Conservation (phyloP, 2,113 vertebrate genomes). For the Plotosus lineatus region DNA sequence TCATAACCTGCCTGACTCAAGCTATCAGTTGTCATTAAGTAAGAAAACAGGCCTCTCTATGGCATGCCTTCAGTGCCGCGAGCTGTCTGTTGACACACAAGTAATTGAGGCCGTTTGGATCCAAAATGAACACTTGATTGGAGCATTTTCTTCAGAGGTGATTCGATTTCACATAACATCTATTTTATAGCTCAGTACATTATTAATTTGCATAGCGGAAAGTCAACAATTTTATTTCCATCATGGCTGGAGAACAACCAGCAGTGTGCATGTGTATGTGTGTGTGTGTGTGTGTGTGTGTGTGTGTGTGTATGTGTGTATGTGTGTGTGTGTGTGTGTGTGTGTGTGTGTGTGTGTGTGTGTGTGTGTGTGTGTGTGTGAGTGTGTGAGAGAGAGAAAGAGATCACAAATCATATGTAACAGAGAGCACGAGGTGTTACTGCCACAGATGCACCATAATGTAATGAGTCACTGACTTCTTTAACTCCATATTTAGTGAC, state of each 20-base stretch:
- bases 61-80: conserved; percentile 63
- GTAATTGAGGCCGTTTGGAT: conserved; percentile 73
- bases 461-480: conserved; percentile 74
- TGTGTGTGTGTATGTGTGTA: too few relatives aligned
- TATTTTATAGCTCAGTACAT: conserved; percentile 73
- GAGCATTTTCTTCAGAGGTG: conserved; percentile 73
- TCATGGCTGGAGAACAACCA: conserved; percentile 76
- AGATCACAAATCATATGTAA: conserved; percentile 77
- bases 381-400: too few relatives aligned
- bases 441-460: conserved; percentile 57
- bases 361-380: conserved; percentile 59
- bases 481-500: conserved; percentile 63
- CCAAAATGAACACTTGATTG: conserved; percentile 71
- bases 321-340: conserved; percentile 44
- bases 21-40: conserved; percentile 77
- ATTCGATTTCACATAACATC: conserved; percentile 79
- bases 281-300: conserved; percentile 60
- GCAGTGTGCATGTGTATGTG: conserved; percentile 44
- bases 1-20: conserved; percentile 76
- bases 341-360: conserved; percentile 56
- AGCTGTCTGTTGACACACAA: conserved; percentile 76
- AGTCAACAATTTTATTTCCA: conserved; percentile 75
- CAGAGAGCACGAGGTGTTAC: conserved; percentile 68
- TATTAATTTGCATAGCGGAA: conserved; percentile 76
- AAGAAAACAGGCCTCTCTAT: conserved; percentile 64